Conservation (phyloP, 2,888 invertebrate species). For the Acanthosepion lycidas region DNA sequence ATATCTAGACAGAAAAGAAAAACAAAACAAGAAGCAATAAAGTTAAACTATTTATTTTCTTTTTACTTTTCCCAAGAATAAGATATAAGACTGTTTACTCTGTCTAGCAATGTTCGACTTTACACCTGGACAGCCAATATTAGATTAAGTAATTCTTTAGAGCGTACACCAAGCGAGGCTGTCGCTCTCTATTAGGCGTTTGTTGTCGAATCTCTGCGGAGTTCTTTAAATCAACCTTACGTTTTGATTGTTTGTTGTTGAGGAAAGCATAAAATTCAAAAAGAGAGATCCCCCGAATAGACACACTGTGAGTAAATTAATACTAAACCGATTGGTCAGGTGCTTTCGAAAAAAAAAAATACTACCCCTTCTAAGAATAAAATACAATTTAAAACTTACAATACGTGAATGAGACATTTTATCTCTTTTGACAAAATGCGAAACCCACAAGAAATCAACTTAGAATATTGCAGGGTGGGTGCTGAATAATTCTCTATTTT, state of each 20-base stretch:
- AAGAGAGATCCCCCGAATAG: background rate
- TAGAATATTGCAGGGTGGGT: too few relatives aligned
- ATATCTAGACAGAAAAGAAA: background rate
- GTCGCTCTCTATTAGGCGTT: background rate
- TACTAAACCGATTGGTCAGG: background rate
- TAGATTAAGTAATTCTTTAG: background rate
- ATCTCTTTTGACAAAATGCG: too few relatives aligned
- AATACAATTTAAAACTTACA: background rate
- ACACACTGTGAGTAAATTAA: background rate
- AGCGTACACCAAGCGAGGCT: background rate
- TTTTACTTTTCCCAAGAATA: background rate
- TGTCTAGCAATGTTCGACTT: background rate
- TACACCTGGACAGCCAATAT: background rate
- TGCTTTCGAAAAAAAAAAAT: background rate
- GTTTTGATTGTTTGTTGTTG: background rate
- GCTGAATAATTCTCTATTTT: too few relatives aligned
- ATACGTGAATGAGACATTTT: too few relatives aligned
- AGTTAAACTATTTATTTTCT: background rate
- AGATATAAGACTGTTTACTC: slow-evolving; percentile 11
- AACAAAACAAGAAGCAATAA: background rate
- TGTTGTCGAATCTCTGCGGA: background rate
- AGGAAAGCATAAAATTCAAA: background rate
- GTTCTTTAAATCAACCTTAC: background rate
- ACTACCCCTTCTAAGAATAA: background rate
- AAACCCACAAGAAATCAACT: too few relatives aligned